These are phyloP conservation scores for Chionoecetes opilio DNA, from an alignment of 1,140 invertebrate genomes.

Conservation along the genomic window DNA sequence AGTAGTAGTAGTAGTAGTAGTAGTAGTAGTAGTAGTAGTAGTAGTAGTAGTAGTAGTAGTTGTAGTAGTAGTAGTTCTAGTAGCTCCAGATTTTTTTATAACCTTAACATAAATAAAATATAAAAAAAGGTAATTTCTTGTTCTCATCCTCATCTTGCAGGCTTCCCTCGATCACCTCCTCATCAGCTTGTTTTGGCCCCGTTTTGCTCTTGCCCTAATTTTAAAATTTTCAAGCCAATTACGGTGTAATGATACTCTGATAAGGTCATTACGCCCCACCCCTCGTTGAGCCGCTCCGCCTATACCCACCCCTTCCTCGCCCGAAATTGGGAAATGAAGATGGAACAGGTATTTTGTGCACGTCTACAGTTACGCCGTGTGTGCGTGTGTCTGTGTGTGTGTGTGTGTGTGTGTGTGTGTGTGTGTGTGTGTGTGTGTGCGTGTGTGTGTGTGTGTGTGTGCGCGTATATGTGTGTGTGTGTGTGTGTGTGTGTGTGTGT, in stretches of 20 bases:
- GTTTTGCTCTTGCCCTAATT: conserved; percentile 9
- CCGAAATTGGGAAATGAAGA: background rate
- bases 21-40: conserved; percentile 1
- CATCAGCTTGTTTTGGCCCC: conserved; percentile 7
- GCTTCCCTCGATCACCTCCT: background rate
- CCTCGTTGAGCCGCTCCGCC: background rate
- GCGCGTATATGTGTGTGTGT: no score
- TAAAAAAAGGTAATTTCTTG: no score
- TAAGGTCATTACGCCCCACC: background rate
- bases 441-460: no score
- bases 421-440: background rate
- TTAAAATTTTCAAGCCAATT: conserved; percentile 1
- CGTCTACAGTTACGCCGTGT: background rate
- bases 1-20: conserved; percentile 29
- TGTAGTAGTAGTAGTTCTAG: no score
- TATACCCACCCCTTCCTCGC: background rate
- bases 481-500: no score
- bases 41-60: no score
- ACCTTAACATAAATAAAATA: no score
- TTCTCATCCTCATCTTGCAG: no score
- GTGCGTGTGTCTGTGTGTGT: background rate
- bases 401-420: conserved; percentile 9
- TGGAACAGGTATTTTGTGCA: background rate
- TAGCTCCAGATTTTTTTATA: no score
- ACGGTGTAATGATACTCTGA: conserved; percentile 29